A percentile compares a stretch with the other conserved stretches of the same genome.
Evolutionary conservation across 2,113 vertebrate species (phyloP).

Genomic region (Neofelis nebulosa): DNA sequence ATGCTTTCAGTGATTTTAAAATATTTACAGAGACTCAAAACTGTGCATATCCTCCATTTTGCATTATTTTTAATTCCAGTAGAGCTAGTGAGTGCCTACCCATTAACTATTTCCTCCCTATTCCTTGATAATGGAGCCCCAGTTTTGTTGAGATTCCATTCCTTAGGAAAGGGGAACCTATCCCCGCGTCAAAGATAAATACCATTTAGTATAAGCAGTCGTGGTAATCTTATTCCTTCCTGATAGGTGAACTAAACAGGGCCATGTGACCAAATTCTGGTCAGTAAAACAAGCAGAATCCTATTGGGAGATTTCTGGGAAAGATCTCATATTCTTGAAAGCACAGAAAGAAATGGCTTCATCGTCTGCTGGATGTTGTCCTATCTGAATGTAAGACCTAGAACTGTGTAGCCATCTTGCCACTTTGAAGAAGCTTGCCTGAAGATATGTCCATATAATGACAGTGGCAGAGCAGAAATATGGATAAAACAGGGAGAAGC

Average conservation of each 20-base stretch:
- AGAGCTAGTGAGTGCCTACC: neutral
- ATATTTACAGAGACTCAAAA: neutral
- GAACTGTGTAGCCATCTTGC: neutral
- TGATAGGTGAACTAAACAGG: neutral
- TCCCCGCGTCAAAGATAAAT: neutral
- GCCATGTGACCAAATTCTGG: neutral
- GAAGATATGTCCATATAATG: neutral
- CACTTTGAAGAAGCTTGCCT: neutral
- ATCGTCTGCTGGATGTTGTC: neutral
- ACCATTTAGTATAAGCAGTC: neutral
- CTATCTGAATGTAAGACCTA: neutral
- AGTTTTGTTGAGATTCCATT: neutral
- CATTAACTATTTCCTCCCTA: neutral
- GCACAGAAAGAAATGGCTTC: neutral
- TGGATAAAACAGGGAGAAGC: neutral
- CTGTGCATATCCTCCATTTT: neutral
- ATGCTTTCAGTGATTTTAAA: neutral
- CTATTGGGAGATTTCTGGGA: neutral
- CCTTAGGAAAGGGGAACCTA: neutral
- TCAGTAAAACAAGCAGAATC: neutral
- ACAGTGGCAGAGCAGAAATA: neutral
- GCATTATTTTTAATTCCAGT: neutral
- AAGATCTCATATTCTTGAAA: neutral
- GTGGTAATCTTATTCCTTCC: neutral
- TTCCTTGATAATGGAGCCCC: neutral